Conservation (phyloP, 1,140 invertebrate species). For the Asbolus verrucosus region DNA sequence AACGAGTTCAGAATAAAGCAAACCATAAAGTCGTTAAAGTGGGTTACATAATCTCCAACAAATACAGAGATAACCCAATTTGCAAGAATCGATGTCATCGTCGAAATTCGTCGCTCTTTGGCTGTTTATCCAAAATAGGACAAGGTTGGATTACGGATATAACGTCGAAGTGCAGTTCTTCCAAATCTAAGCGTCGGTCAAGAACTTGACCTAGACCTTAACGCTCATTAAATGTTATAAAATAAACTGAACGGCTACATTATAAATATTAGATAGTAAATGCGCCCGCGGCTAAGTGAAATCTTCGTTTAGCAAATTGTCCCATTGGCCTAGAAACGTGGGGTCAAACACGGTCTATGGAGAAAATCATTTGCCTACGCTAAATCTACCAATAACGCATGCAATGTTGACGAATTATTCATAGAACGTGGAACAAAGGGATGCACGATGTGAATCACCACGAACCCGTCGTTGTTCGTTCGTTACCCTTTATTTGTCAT, state of each 20-base stretch:
- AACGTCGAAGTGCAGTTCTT: not conserved
- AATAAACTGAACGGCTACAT: conserved; percentile 35
- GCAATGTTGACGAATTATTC: conserved; percentile 19
- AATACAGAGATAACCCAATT: conserved; percentile 40
- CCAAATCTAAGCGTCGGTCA: conserved; percentile 39
- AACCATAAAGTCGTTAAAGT: conserved; percentile 27
- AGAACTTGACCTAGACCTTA: conserved; percentile 48
- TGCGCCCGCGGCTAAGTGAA: conserved; percentile 44
- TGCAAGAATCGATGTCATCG: conserved; percentile 17
- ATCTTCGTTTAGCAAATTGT: conserved; percentile 47
- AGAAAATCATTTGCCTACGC: conserved; percentile 19
- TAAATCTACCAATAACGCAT: conserved; percentile 3
- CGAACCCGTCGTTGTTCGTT: not conserved
- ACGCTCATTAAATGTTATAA: conserved; percentile 34
- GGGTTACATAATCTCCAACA: conserved; percentile 39
- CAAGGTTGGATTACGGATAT: conserved; percentile 30
- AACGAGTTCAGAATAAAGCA: conserved; percentile 35
- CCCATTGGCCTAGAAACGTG: conserved; percentile 47
- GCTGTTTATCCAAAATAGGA: not conserved
- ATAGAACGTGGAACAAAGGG: conserved; percentile 30
- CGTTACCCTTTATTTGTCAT: conserved; percentile 26
- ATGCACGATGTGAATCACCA: conserved; percentile 20
- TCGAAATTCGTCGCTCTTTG: conserved; percentile 4
- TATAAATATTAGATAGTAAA: conserved; percentile 49
- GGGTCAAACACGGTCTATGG: conserved; percentile 35